Base-by-base conservation (phyloP, 1,140 invertebrate genomes). In the Sitodiplosis mosellana region DNA sequence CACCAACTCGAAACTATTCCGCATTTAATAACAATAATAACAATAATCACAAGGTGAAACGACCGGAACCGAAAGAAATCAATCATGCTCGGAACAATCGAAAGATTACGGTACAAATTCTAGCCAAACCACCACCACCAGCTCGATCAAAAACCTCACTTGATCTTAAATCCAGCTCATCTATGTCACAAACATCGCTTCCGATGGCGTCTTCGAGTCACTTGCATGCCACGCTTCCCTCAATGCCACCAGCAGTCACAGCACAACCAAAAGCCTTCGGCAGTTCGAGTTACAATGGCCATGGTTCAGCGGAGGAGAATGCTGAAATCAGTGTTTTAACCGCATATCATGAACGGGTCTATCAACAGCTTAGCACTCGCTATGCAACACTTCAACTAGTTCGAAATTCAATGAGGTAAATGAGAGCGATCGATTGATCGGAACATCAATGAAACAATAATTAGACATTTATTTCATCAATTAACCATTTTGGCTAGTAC, bases 81-180 rank as follows among this genome's bases (percentile, higher is more conserved):
- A 36, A 20, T 42, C 47, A 48, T 33, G 33, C 43, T n/a, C 36
- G 27, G 10, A 48, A 34, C 15, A 55, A 61, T 41, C 61, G 59
- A 43, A 61, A 63, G 44, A 56, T 64, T 2, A 64, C 54, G 18
- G 58, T 63, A 15, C 61, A 63, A 54, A 59, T 64, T 27, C 5
- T 20, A 7, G 20, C 18, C n/a, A n/a, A n/a, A 21, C 41, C 41
- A 3, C 63, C 64, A 51, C 60, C 61, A 6, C 62, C 62, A 12
- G 60, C 58, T 21, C 48, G 62, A 51, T 64, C 62, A 2, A 60
- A 62, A 14, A 64, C 62, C 22, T 57, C 61, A 1, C 45, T 64
- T 8, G 62, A 64, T 40, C 57, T 64, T 54, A 55, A 59, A 42
- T 18, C 55, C 34, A 55, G 50, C 21, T 11, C 49, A 2, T 18